Evolutionary conservation across 2,888 invertebrate genomes (phyloP), one percentile per base, ranked within the genome.

Genomic region (Molorchus minor): DNA sequence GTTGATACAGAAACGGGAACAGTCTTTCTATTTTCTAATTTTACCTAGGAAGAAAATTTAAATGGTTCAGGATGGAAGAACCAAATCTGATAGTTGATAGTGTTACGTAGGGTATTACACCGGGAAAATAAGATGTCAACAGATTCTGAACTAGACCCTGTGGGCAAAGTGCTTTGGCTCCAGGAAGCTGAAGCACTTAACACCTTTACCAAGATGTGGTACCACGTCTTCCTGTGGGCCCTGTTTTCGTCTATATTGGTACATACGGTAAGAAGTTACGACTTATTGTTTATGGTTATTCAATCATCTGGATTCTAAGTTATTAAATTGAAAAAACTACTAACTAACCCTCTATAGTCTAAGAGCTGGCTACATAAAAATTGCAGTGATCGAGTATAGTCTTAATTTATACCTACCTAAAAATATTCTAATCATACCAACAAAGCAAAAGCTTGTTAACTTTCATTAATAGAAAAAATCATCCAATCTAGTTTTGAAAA

Each of bases 191-290:
- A 78, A 68, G 74, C 86, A 56, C 82, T 90, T 69, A 86, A 87
- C 78, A 88, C 88, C 61, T 88, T 92, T 85, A 83, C 89, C 83
- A 95, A 96, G 82, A 97, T 97, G 92, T 97, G 96, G 96, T 96
- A 96, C 81, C 93, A 95, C 78, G 91, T 97, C 79, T 97, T 97
- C 83, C 84, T 97, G 75, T 97, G 96, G 96, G 94, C 94, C 60
- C 84, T 97, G 75, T 93, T 95, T 80, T 96, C 96, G 10, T 97
- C 96, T 47, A 87, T 96, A 75, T 89, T 96, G 78, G 93, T 97
- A 68, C 96, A 97, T 81, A 90, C 89, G 51, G 81, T 81, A 73
- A 75, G 75, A 40, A 35, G 15, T 1, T 52, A n/a, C 30, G 12
- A n/a, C n/a, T n/a, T n/a, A n/a, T n/a, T n/a, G n/a, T n/a, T n/a